Conservation (phyloP, 2,113 vertebrate species). For the mouse (Mus musculus) region GRCm39 chr19:29687001-29687500, state of each 20-base stretch:
- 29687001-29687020: neutral
- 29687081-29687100: neutral
- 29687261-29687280: neutral
- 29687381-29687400: too few relatives aligned
- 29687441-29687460: neutral
- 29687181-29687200: neutral
- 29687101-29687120: neutral
- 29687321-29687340: neutral
- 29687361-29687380: too few relatives aligned
- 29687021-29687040: neutral
- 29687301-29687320: neutral
- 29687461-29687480: neutral
- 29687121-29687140: neutral
- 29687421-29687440: neutral
- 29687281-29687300: conserved; percentile 11
- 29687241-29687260: neutral
- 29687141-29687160: neutral
- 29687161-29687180: neutral
- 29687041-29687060: neutral
- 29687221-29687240: neutral
- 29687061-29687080: neutral
- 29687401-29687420: neutral
- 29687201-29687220: too few relatives aligned
- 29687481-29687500: neutral
- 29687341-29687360: too few relatives aligned